Conservation (phyloP, 37 sponge, comb jelly and placozoan genomes). For the Oopsacas minuta region DNA sequence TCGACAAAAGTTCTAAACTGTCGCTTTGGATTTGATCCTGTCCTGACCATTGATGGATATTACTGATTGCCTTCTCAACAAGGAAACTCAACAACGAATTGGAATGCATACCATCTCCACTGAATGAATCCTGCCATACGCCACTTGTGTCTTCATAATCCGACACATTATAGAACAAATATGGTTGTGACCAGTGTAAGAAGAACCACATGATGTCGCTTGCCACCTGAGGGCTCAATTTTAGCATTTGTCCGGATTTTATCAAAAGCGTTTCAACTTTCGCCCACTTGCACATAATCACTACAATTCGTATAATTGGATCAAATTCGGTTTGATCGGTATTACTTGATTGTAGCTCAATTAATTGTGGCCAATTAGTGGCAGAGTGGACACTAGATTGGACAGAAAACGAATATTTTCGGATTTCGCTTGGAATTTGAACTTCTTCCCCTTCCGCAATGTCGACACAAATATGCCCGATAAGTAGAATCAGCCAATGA, state of each 20-base stretch:
- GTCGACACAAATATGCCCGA: slow-evolving; percentile 20
- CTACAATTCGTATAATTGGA: not conserved
- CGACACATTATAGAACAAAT: slow-evolving; percentile 11
- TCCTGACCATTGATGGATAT: slow-evolving; percentile 3
- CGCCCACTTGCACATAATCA: not conserved
- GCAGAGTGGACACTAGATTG: not conserved
- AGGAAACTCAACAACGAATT: not conserved
- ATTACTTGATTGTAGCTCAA: not conserved
- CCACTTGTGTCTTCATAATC: not conserved
- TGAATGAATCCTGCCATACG: not conserved
- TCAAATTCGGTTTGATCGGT: not conserved
- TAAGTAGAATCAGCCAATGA: slow-evolving; percentile 16
- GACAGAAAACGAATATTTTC: not conserved
- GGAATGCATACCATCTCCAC: not conserved
- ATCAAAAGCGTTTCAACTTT: not conserved
- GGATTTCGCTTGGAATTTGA: not conserved
- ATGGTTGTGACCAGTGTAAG: slow-evolving; percentile 11
- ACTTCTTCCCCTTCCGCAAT: not conserved
- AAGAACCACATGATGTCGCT: slow-evolving; percentile 17
- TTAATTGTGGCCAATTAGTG: not conserved
- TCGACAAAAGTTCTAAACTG: not conserved
- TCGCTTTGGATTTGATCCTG: slow-evolving; percentile 14
- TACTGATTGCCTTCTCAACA: not conserved
- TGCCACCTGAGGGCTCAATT: slow-evolving; percentile 4
- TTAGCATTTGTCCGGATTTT: not conserved